A percentile compares a stretch with the other conserved stretches of the same genome.
Conservation (phyloP, 2,113 vertebrate genomes). For the Colossoma macropomum region DNA sequence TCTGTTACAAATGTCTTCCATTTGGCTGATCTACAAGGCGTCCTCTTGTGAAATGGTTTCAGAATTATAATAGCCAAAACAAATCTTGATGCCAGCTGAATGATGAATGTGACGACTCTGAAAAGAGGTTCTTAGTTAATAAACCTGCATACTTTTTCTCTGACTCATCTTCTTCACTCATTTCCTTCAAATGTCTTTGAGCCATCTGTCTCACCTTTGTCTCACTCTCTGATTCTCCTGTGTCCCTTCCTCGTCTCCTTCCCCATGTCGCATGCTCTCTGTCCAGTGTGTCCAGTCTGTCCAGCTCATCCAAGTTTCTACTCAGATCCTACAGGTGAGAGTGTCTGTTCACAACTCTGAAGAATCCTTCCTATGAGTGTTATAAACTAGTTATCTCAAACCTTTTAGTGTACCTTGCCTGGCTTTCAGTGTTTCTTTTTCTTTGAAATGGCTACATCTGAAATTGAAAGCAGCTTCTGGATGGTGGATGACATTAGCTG, state of each 20-base stretch:
- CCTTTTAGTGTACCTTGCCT: too few species aligned
- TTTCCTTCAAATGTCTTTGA: conserved; percentile 7
- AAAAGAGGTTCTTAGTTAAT: neutral
- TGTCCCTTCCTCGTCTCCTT: conserved; percentile 38
- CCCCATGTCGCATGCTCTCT: conserved; percentile 63
- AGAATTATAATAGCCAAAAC: too few species aligned
- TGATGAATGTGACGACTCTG: neutral
- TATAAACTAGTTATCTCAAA: too few species aligned
- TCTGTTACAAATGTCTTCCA: neutral
- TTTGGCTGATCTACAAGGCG: neutral
- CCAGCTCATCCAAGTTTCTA: conserved; percentile 75
- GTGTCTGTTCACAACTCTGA: conserved; percentile 5
- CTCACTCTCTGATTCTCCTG: conserved; percentile 46
- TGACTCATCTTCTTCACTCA: neutral
- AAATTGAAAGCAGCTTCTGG: too few species aligned
- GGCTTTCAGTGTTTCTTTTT: too few species aligned
- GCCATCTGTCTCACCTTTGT: conserved; percentile 42
- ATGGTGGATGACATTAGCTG: too few species aligned
- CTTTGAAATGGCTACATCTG: too few species aligned
- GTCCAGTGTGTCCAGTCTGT: conserved; percentile 76
- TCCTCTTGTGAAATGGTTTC: conserved; percentile 2
- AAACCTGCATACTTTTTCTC: neutral
- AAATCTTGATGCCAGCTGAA: neutral
- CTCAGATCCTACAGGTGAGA: conserved; percentile 80
- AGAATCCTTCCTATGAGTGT: neutral